Evolutionary conservation across 2,888 invertebrate species (phyloP).

Genomic region (Acheta domesticus): DNA sequence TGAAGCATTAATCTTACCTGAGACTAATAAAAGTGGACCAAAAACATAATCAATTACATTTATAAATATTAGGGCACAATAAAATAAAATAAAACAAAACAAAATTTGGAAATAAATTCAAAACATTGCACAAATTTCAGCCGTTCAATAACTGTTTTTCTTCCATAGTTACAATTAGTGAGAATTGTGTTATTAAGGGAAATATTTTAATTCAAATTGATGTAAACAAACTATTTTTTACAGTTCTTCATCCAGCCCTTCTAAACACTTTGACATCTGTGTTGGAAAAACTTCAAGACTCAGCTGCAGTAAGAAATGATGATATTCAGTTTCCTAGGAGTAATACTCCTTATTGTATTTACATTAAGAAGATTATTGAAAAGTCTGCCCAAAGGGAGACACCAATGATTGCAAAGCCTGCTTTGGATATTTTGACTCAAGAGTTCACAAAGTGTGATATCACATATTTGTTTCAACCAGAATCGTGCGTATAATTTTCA

Average conservation of each 20-base stretch:
- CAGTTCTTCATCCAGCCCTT: not conserved
- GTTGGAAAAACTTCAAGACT: constrained; percentile 41
- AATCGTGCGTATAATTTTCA: constrained; percentile 41
- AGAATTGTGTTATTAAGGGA: too few species aligned
- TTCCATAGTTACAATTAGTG: too few species aligned
- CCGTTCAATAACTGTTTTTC: too few species aligned
- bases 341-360: constrained; percentile 44
- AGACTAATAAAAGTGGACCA: too few species aligned
- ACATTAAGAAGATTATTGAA: constrained; percentile 40
- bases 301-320: constrained; percentile 38
- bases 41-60: too few species aligned
- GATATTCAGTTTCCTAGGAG: constrained; percentile 43
- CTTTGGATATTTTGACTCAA: constrained; percentile 40
- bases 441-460: constrained; percentile 44
- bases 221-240: too few species aligned
- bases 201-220: too few species aligned
- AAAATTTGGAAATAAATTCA: too few species aligned
- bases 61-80: too few species aligned
- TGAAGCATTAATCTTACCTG: too few species aligned
- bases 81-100: too few species aligned
- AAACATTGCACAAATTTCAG: too few species aligned
- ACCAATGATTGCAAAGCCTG: not conserved
- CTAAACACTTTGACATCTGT: constrained; percentile 31
- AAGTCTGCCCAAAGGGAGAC: constrained; percentile 35
- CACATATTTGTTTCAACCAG: constrained; percentile 43